Conservation (phyloP, 2,113 vertebrate genomes). For the Aspiorhynchus laticeps region DNA sequence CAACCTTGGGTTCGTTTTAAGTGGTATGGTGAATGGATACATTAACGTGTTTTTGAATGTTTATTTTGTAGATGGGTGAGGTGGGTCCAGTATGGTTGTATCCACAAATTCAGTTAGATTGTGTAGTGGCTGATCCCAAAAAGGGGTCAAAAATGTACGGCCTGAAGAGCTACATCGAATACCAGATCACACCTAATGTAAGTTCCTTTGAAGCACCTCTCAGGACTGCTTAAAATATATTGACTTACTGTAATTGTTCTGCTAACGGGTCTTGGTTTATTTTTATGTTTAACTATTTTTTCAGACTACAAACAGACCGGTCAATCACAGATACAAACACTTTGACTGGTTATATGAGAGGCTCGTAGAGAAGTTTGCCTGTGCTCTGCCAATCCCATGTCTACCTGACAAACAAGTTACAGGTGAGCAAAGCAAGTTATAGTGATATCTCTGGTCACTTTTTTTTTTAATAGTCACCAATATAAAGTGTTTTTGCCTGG, state of each 20-base stretch:
- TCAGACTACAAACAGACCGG: constrained; percentile 85
- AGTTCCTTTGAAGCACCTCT: constrained; percentile 62
- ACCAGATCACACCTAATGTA: constrained; percentile 85
- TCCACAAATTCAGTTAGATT: constrained; percentile 82
- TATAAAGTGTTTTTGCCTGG: background rate
- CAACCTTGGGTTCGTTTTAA: background rate
- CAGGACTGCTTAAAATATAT: background rate
- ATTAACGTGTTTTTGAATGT: background rate
- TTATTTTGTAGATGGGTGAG: constrained; percentile 78
- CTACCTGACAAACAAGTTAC: constrained; percentile 89
- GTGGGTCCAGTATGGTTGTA: constrained; percentile 89
- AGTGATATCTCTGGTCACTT: background rate
- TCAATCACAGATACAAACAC: constrained; percentile 91
- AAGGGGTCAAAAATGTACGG: constrained; percentile 90
- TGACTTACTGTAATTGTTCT: background rate
- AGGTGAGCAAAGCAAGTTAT: constrained; percentile 69
- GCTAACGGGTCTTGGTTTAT: background rate
- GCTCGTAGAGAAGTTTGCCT: constrained; percentile 86
- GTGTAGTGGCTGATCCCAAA: constrained; percentile 85
- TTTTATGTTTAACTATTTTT: constrained; percentile 42
- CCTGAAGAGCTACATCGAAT: constrained; percentile 89
- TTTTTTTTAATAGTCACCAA: background rate
- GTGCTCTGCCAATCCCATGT: constrained; percentile 86
- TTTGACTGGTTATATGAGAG: constrained; percentile 90
- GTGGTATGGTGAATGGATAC: background rate